Conservation (phyloP, 2,888 invertebrate species). For the Caenorhabditis sp. region DNA sequence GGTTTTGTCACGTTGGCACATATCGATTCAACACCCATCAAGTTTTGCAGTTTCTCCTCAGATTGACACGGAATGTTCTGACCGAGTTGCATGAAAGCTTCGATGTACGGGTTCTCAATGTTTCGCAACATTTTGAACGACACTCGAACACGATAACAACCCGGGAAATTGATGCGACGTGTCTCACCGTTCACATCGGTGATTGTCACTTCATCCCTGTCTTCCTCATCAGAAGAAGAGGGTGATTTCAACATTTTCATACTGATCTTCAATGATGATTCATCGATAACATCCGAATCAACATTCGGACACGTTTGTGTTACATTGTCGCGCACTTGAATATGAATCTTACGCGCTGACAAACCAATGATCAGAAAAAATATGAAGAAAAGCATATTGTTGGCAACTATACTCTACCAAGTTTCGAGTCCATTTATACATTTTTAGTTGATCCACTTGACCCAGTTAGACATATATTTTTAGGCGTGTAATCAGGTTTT, state of each 20-base stretch:
- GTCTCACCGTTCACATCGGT: slow-evolving; percentile 49
- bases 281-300: slow-evolving; percentile 55
- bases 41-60: slow-evolving; percentile 19
- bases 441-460: neutral
- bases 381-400: neutral
- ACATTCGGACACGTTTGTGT: slow-evolving; percentile 55
- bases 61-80: slow-evolving; percentile 59
- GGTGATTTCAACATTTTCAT: slow-evolving; percentile 51
- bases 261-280: slow-evolving; percentile 47
- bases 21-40: slow-evolving; percentile 44
- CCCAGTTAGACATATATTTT: neutral
- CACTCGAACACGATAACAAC: slow-evolving; percentile 59
- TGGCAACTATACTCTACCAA: neutral
- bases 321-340: slow-evolving; percentile 47
- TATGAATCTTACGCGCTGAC: slow-evolving; percentile 24
- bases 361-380: neutral
- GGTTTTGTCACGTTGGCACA: slow-evolving; percentile 58
- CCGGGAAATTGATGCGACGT: slow-evolving; percentile 53
- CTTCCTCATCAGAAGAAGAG: slow-evolving; percentile 23
- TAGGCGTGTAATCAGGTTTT: no score
- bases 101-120: slow-evolving; percentile 60
- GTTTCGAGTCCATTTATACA: neutral
- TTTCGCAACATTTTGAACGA: slow-evolving; percentile 53
- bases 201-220: slow-evolving; percentile 37
- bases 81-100: slow-evolving; percentile 62